Conservation (phyloP, 2,797 vertebrate species). For the Chromobotia macracanthus region DNA sequence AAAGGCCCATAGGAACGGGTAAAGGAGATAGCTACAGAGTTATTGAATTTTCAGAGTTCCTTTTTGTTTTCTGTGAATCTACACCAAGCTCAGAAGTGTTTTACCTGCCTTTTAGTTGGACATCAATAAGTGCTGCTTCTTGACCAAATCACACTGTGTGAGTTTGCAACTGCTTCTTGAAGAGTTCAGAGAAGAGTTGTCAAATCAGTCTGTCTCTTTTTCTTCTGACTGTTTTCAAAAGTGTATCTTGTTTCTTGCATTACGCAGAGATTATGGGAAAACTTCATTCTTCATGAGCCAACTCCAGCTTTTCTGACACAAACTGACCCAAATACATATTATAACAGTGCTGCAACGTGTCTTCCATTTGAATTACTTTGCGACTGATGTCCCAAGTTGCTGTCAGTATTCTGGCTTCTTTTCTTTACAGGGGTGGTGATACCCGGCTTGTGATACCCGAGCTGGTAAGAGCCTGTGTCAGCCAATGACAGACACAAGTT, state of each 20-base stretch:
- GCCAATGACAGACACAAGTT: constrained; percentile 43
- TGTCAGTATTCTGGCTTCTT: background rate
- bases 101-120: constrained; percentile 4
- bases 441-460: constrained; percentile 28
- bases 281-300: constrained; percentile 16
- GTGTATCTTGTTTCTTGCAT: constrained; percentile 36
- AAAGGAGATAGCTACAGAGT: background rate
- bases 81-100: background rate
- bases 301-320: constrained; percentile 27
- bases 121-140: constrained; percentile 1
- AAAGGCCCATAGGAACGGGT: background rate
- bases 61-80: constrained; percentile 1
- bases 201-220: background rate
- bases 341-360: constrained; percentile 42
- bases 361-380: constrained; percentile 42
- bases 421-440: background rate
- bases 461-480: background rate
- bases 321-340: constrained; percentile 63
- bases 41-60: constrained; percentile 23
- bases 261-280: constrained; percentile 40
- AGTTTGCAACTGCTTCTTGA: constrained; percentile 8
- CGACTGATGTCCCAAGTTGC: constrained; percentile 23
- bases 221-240: constrained; percentile 21
- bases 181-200: background rate
- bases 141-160: background rate